These are phyloP conservation scores for Tyrannus savana DNA, from an alignment of 2,113 vertebrate species.

Conservation along the genomic window DNA sequence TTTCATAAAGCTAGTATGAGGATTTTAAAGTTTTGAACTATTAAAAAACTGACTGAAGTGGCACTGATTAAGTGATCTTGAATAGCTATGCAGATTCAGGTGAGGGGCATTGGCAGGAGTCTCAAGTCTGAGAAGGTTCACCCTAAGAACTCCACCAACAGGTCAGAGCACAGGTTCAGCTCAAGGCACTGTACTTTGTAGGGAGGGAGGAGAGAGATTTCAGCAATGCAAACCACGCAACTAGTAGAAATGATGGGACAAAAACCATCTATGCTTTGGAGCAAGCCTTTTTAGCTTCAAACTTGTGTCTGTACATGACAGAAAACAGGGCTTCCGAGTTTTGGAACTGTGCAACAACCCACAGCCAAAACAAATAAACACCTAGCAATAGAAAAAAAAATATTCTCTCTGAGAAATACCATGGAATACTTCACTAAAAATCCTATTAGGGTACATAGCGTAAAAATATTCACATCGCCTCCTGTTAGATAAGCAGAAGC, in stretches of 20 bases:
- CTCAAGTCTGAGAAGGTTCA: neutral
- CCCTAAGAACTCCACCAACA: neutral
- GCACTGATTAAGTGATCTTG: neutral
- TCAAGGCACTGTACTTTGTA: neutral
- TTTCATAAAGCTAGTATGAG: neutral
- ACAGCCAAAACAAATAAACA: neutral
- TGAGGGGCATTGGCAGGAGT: accelerated
- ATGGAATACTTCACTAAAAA: conserved; percentile 13
- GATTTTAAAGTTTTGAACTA: neutral
- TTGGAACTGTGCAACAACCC: neutral
- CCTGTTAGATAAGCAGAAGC: conserved; percentile 16
- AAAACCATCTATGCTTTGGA: neutral
- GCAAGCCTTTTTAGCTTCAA: neutral
- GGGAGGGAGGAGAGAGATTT: neutral
- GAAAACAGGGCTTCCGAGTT: neutral
- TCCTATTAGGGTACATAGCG: neutral
- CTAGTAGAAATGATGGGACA: neutral
- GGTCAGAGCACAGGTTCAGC: neutral
- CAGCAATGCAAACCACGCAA: neutral
- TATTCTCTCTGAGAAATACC: neutral
- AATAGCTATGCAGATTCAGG: neutral
- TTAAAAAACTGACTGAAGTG: neutral
- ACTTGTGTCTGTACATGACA: neutral
- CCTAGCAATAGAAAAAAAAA: neutral
- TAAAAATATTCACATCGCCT: conserved; percentile 14